Evolutionary conservation across 2,888 invertebrate genomes (phyloP), one percentile per base, ranked within the genome.

Genomic region (Lithodes maja): DNA sequence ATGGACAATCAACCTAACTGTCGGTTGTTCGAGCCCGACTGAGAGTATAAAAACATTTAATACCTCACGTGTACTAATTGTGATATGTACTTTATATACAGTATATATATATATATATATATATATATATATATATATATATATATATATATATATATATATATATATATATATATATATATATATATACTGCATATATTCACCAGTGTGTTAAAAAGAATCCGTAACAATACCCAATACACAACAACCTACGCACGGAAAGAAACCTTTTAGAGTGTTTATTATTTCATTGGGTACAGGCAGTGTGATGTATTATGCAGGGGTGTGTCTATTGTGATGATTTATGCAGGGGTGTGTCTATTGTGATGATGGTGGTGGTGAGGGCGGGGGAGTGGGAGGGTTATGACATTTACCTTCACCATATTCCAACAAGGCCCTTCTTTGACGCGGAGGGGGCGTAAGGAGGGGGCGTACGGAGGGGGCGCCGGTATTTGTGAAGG

Each of bases 271-370:
- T n/a, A 71, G 3, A 15, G 15, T 71, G 15, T 71, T 71, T n/a
- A 71, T 71, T 71, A 71, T 71, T 71, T 71, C 71, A 71, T 9
- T n/a, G 71, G 7, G 71, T 71, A n/a, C 15, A 71, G 71, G 71
- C 61, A 61, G 71, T n/a, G 12, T 3, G 17, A 71, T 71, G 71
- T n/a, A 71, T 71, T 71, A 71, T 71, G 71, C 17, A 71, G 12
- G 15, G n/a, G 15, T 71, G 15, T 71, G 17, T 71, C 71, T 71
- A 71, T 71, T 71, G 71, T 71, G 71, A 71, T 71, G 71, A 71
- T 15, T 49, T 33, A 15, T 49, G 49, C 3, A 9, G 77, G 52
- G 77, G 77, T 74, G 3, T 17, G 74, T n/a, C 33, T 33, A 74
- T 15, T 17, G 12, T 61, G 12, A 5, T 77, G n/a, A 2, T 50